Evolutionary conservation across 2,797 vertebrate genomes (phyloP).

Genomic region (Danio choprae): DNA sequence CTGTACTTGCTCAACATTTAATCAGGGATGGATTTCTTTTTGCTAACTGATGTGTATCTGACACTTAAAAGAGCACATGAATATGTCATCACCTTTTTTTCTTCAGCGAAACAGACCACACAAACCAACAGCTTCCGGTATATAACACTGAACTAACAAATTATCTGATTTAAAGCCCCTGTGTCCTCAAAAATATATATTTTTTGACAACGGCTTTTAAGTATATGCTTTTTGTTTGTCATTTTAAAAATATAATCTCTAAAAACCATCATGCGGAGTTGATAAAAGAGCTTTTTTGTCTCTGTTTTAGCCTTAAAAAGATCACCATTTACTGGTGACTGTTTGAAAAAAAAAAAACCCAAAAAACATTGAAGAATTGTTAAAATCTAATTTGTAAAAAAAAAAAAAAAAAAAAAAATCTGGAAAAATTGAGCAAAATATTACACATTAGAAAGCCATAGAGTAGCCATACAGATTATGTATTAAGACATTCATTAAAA

Average conservation of each 20-base stretch:
- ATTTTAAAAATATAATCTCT: background rate
- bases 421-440: too few relatives aligned
- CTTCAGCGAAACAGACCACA: background rate
- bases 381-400: background rate
- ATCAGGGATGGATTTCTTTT: background rate
- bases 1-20: background rate
- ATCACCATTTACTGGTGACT: background rate
- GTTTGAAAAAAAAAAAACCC: too few relatives aligned
- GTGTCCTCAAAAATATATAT: background rate
- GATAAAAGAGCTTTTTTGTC: background rate
- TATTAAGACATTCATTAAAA: background rate
- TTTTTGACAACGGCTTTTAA: background rate
- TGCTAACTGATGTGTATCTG: too few relatives aligned
- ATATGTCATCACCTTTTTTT: background rate
- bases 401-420: too few relatives aligned
- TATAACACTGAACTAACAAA: background rate
- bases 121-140: background rate
- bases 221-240: background rate
- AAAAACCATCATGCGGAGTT: background rate
- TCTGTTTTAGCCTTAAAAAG: too few relatives aligned
- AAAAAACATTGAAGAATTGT: background rate
- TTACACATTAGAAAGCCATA: background rate
- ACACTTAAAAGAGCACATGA: background rate
- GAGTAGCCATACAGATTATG: background rate
- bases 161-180: background rate